Evolutionary conservation across 2,113 vertebrate species (phyloP).

Genomic region (Sylvietta virens): DNA sequence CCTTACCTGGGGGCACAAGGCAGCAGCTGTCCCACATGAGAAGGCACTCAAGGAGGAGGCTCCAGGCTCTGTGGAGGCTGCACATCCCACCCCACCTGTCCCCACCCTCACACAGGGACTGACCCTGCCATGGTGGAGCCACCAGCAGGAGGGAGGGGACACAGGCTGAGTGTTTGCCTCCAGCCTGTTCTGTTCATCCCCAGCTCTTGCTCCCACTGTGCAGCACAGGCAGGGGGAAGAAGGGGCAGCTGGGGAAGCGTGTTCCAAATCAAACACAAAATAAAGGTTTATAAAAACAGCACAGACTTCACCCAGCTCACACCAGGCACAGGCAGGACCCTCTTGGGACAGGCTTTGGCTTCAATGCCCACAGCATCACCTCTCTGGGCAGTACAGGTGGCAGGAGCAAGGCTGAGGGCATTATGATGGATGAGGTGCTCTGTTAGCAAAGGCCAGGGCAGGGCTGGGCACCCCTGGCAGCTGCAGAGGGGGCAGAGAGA

Average conservation of each 20-base stretch:
- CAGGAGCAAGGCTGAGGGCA: neutral
- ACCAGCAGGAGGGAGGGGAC: neutral
- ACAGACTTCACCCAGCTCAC: neutral
- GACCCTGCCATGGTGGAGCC: rapidly evolving
- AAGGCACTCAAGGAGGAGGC: neutral
- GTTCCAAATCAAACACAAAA: neutral
- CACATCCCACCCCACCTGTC: rapidly evolving
- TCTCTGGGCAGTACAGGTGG: neutral
- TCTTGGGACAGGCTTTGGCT: neutral
- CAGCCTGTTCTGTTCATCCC: neutral
- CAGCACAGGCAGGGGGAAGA: neutral
- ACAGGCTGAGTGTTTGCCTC: neutral
- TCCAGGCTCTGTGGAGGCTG: neutral
- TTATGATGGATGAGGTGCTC: neutral
- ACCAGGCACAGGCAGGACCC: neutral
- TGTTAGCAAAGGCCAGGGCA: neutral
- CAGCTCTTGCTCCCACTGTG: neutral
- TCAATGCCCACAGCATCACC: neutral
- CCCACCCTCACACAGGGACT: rapidly evolving
- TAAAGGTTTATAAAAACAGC: neutral
- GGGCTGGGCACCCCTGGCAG: neutral
- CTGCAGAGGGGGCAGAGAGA: neutral
- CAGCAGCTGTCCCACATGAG: neutral
- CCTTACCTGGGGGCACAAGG: neutral
- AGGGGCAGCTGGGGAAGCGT: neutral